phyloP scores from a whole-genome alignment of 2,797 vertebrate species.

The Carcharodon carcharias region DNA sequence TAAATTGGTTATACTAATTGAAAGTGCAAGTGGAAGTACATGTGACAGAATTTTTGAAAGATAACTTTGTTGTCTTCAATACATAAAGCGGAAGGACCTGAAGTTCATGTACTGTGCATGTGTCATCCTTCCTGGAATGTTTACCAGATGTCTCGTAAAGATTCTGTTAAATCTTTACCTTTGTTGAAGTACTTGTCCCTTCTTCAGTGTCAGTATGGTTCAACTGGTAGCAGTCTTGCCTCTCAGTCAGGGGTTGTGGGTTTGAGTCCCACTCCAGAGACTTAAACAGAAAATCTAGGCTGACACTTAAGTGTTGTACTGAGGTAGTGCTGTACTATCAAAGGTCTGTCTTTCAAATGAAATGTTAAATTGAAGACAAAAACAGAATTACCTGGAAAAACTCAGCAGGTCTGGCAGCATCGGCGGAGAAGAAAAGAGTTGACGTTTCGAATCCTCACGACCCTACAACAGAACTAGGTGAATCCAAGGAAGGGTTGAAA shows the following conservation, averaged over 20 bases:
- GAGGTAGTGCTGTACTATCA: background rate
- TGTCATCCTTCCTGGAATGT: background rate
- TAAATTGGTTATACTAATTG: constrained; percentile 2
- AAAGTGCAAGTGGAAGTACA: constrained; percentile 1
- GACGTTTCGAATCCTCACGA: too few species aligned
- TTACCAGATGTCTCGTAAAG: background rate
- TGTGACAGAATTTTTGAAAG: background rate
- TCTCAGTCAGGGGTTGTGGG: background rate
- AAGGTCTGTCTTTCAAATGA: background rate
- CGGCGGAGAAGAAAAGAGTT: too few species aligned
- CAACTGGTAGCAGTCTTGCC: background rate
- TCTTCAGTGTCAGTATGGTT: background rate
- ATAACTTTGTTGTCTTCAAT: background rate
- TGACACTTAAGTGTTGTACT: background rate
- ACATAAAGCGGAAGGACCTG: background rate
- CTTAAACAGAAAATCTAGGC: background rate
- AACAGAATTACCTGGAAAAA: too few species aligned
- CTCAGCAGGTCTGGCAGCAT: too few species aligned
- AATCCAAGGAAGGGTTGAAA: too few species aligned
- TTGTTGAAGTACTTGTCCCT: background rate
- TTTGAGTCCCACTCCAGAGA: background rate
- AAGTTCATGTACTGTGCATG: background rate
- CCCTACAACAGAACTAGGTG: too few species aligned
- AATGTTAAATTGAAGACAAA: background rate
- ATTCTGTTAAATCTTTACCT: background rate